Base-by-base conservation (phyloP, 2,888 invertebrate species). In the Andrena camellia region DNA sequence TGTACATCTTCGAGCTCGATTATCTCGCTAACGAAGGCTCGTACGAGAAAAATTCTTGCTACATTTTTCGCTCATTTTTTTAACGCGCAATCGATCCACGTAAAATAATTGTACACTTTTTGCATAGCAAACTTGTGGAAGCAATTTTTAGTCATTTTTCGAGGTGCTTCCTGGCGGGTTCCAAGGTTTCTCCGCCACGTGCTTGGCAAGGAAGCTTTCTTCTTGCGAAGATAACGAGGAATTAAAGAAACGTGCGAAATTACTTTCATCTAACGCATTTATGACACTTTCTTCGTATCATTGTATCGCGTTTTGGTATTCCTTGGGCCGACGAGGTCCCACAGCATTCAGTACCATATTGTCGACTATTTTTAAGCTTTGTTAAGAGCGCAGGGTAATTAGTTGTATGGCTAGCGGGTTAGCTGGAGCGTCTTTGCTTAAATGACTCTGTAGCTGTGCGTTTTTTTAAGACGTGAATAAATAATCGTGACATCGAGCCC, bases 381-480 rank as follows among this genome's bases (percentile, higher is more conserved):
- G 20, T 81, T 35, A 52, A 69, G 17, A 33, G 6, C 59, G 50
- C 50, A 79, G 29, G 23, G 35, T 75, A 75, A 75, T 80, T 69
- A 81, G 54, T 48, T 42, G 8, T 81, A 72, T 75, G 42, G 33
- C 26, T 70, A 73, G 33, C 42, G n/a, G 62, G 71, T 67, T 82
- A 81, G 81, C 5, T 17, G 20, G 33, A 7, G 82, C 74, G 62
- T 57, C 59, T 20, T 68, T 72, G 81, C 82, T 81, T 81, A 26
- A 33, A 54, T 31, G 52, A 82, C 74, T 75, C 71, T 82, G 78
- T 78, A 84, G 83, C 33, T 71, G 50, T 82, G 71, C 68, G 64
- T 84, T 78, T 82, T 83, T 77, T 72, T 13, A 76, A 70, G 2
- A 77, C 81, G 78, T 84, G 75, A 85, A 85, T 85, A 85, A 85